Evolutionary conservation across 2,113 vertebrate species (phyloP), one percentile per base, ranked within the genome.

Genomic region (Heterocephalus glaber): DNA sequence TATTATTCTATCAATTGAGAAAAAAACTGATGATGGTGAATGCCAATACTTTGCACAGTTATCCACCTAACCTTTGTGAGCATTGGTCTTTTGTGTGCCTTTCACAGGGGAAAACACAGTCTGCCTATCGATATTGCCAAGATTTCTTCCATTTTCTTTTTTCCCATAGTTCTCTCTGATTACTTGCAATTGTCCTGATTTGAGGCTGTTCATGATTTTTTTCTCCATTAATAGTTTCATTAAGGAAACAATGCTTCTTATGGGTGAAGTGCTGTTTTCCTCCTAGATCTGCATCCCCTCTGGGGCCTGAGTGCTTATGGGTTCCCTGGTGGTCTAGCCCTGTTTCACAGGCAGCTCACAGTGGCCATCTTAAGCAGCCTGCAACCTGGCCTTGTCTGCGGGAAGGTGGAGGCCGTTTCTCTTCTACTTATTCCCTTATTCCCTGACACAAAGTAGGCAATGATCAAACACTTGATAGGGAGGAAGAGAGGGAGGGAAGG

Each of bases 81-180:
- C 89, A 66, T 14, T 61, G 72, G 65, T 10, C 84, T 38, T 5
- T 72, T 66, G 70, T 94, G 58, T 90, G 72, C 19, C 8, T 82
- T 85, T 72, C 33, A 66, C 2, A 33, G 12, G 26, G 83, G 11
- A 90, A 95, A 81, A 68, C 16, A 20, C 20, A 22, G 19, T 65
- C 74, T 89, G 44, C 44, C 95, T 86, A 9, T 84, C 77, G n/a
- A 35, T 61, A 4, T 35, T 72, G 60, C n/a, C 72, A 85, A 22
- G 49, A 89, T 92, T 63, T 95, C 63, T 66, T 86, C 26, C 30
- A 3, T 68, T 84, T 86, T 72, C 49, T 19, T 86, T 68, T 41
- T 79, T 61, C 52, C 35, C 33, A 11, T 33, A 58, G 60, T 76
- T 92, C 14, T 47, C 38, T 87, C 61, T 49, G 82, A 96, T 94